Percentiles rank a stretch among this genome's conserved stretches.
Evolutionary conservation across 2,888 invertebrate genomes (phyloP).

Genomic region (Byasa hedistus): DNA sequence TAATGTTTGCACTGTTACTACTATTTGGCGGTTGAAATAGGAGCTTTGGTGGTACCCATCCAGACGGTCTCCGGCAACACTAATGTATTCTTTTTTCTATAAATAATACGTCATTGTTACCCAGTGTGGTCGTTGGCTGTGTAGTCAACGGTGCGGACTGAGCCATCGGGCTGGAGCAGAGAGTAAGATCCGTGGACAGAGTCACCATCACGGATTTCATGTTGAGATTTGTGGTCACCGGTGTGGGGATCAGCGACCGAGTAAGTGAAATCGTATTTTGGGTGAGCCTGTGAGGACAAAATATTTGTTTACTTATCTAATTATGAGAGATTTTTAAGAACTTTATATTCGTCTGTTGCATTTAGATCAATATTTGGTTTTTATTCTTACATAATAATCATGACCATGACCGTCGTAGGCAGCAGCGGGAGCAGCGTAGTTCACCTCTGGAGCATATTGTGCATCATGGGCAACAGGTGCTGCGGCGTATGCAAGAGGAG

Average conservation of each 20-base stretch:
- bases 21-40: too few relatives aligned
- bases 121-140: constrained; percentile 60
- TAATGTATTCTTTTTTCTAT: too few relatives aligned
- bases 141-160: constrained; percentile 69
- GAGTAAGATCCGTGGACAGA: constrained; percentile 78
- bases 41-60: too few relatives aligned
- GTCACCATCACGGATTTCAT: constrained; percentile 64
- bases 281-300: constrained; percentile 39
- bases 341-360: not conserved
- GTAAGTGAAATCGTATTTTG: constrained; percentile 61
- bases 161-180: constrained; percentile 66
- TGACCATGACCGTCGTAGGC: constrained; percentile 42
- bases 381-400: constrained; percentile 41
- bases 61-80: too few relatives aligned
- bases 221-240: constrained; percentile 71
- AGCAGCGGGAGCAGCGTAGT: constrained; percentile 41
- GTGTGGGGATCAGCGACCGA: constrained; percentile 72
- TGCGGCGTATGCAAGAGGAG: constrained; percentile 40
- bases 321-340: not conserved
- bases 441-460: constrained; percentile 28
- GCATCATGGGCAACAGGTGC: constrained; percentile 34
- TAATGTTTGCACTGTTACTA: too few relatives aligned
- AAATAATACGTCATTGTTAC: constrained; percentile 40
- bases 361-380: not conserved
- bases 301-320: not conserved